Conservation (phyloP, 1,140 invertebrate genomes). For the Semibalanus balanoides region DNA sequence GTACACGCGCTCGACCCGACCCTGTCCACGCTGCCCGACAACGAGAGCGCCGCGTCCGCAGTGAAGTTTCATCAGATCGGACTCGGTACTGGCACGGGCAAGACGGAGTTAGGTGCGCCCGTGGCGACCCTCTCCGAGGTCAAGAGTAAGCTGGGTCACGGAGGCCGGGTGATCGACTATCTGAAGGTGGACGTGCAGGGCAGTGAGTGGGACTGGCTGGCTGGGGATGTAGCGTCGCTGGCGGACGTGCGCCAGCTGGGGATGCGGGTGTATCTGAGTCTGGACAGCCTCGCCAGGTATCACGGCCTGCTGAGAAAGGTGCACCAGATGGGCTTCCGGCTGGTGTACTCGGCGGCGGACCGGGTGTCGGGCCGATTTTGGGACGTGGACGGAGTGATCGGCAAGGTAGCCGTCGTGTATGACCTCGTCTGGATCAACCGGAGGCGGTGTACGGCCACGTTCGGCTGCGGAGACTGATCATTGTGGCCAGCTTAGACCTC, state of each 20-base stretch:
- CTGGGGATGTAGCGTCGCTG: neutral
- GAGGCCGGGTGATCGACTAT: neutral
- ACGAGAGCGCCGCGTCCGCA: no score
- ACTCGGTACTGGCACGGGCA: no score
- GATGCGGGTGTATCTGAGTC: neutral
- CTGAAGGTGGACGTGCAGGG: neutral
- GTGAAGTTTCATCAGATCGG: no score
- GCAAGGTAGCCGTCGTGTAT: neutral
- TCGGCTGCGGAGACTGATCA: no score
- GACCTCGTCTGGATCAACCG: neutral
- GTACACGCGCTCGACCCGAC: no score
- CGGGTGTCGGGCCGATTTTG: neutral
- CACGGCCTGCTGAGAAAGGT: neutral
- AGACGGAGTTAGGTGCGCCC: no score
- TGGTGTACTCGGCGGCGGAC: neutral
- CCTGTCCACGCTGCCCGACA: no score
- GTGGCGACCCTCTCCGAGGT: no score
- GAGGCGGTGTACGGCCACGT: no score
- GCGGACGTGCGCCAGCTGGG: neutral
- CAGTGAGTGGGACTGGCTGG: neutral
- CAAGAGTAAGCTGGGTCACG: no score
- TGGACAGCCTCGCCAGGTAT: neutral
- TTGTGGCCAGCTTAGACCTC: no score
- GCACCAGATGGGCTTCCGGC: neutral
- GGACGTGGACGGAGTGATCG: neutral